phyloP scores from a whole-genome alignment of 2,113 vertebrate genomes.

The Campylomormyrus tamandua region DNA sequence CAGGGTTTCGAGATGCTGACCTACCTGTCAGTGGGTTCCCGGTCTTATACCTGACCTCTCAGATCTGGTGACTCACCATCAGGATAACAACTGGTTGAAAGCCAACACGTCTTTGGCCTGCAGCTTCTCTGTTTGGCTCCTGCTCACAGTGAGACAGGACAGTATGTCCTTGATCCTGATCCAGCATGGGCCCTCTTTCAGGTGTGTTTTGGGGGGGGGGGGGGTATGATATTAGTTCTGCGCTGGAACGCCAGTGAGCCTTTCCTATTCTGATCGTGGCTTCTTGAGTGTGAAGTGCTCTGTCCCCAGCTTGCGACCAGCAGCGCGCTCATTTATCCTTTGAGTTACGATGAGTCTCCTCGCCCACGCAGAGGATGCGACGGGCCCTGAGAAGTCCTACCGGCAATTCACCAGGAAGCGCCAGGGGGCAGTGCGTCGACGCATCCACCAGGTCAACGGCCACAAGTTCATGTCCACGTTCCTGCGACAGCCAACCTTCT shows the following conservation, averaged over 20 bases:
- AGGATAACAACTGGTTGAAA: not conserved
- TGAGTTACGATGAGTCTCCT: not conserved
- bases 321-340: not conserved
- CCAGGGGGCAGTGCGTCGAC: conserved; percentile 78
- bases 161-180: not conserved
- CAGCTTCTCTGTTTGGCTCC: not conserved
- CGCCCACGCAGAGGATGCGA: conserved; percentile 41
- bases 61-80: not conserved
- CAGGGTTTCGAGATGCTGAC: not conserved
- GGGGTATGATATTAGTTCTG: not conserved
- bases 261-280: not conserved
- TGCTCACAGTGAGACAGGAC: not conserved
- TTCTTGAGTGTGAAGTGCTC: not conserved
- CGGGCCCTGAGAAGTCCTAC: conserved; percentile 57
- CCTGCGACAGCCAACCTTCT: conserved; percentile 92
- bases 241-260: not conserved
- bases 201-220: not conserved
- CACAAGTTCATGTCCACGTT: conserved; percentile 99
- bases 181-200: not conserved
- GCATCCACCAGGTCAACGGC: conserved; percentile 91
- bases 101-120: not conserved
- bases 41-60: not conserved
- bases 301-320: not conserved
- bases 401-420: conserved; percentile 84
- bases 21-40: not conserved